Evolutionary conservation across 1,140 invertebrate genomes (phyloP), one percentile per base, ranked within the genome.

Genomic region (Medauroidea extradentata): DNA sequence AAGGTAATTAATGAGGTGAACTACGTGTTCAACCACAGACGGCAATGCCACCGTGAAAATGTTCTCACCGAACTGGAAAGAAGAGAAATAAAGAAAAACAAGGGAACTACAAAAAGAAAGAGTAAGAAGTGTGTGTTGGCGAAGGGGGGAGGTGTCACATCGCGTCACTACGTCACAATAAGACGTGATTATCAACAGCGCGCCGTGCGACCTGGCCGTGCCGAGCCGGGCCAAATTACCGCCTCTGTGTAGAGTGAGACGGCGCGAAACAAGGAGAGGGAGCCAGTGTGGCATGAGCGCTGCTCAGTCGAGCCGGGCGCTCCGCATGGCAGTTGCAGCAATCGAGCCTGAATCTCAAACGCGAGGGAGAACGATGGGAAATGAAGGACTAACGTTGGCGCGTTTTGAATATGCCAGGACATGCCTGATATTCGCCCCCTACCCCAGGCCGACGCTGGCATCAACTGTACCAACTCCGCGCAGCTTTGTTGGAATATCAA

Each of bases 381-480:
- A 51, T n/a, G 49, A 43, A 38, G 44, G 44, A 42, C 57, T 59
- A 59, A 59, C 53, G 57, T 53, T 44, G 50, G 57, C 57, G 57
- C 57, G 57, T 59, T 59, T 59, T 59, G 57, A 59, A 59, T 59
- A 59, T 59, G 57, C 57, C 53, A 23, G 34, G 34, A 51, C 49
- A 51, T 51, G 49, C 38, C 49, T 51, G 49, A 51, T 29, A 34
- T 51, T 51, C 49, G 25, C 49, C 49, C 49, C 38, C 38, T 51
- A 51, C 24, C 16, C 24, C 2, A 25, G 24, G 16, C 38, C 24
- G 38, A 18, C 29, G 57, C 23, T 58, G 56, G 34, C 34, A 53
- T 56, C 49, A n/a, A 21, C 38, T 25, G 27, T 25, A 51, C 49
- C 25, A 34, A 29, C 49, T 29, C 8, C 49, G 27, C 24, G 27